Evolutionary conservation across 2,113 vertebrate species (phyloP).

Genomic region (rat (Rattus norvegicus)): DNA sequence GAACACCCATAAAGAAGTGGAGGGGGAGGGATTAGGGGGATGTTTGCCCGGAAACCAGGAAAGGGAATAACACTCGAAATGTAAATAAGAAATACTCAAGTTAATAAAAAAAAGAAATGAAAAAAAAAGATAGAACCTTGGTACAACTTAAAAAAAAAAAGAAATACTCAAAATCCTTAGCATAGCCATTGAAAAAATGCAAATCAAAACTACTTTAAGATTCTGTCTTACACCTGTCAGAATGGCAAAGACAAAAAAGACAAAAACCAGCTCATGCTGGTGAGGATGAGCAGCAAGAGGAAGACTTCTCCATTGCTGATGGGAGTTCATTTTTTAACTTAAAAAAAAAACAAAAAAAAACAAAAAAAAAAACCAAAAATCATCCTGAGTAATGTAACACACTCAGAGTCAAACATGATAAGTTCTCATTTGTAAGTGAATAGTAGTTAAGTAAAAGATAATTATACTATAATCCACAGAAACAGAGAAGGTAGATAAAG

Average conservation of each 20-base stretch:
- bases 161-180: not conserved
- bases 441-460: not conserved
- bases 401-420: not conserved
- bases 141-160: no score
- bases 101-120: no score
- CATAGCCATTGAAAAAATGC: not conserved
- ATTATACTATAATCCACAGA: not conserved
- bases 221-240: not conserved
- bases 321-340: no score
- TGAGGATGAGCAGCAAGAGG: not conserved
- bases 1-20: no score
- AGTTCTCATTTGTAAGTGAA: not conserved
- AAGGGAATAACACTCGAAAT: no score
- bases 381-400: not conserved
- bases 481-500: not conserved
- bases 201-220: not conserved
- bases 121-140: no score
- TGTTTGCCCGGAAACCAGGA: no score
- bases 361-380: no score
- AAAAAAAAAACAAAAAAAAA: no score
- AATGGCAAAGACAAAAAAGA: not conserved
- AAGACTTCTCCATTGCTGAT: not conserved
- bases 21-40: no score
- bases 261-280: not conserved
- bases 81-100: no score